These are phyloP conservation scores for Catagonus wagneri DNA, from an alignment of 2,113 vertebrate genomes.

Conservation along the genomic window DNA sequence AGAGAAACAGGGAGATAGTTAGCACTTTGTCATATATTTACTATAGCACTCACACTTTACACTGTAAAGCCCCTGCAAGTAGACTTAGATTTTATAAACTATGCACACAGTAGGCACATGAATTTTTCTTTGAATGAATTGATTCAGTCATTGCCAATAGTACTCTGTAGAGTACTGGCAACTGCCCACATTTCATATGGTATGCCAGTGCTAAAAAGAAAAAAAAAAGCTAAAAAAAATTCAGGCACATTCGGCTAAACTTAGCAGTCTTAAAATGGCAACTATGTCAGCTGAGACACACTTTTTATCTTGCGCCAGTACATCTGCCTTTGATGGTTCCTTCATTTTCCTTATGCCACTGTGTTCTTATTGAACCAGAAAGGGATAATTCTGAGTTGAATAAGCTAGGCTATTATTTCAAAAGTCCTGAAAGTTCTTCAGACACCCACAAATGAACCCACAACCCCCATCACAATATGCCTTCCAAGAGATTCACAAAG, in stretches of 20 bases:
- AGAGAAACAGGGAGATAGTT: neutral
- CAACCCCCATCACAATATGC: neutral
- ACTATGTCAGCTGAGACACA: conserved; percentile 69
- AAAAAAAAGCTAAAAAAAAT: conserved; percentile 21
- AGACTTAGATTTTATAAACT: conserved; percentile 37
- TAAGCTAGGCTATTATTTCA: conserved; percentile 4
- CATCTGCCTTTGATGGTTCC: conserved; percentile 68
- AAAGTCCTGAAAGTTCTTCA: neutral
- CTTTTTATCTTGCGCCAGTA: conserved; percentile 73
- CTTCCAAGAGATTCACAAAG: neutral
- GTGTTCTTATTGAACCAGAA: conserved; percentile 29
- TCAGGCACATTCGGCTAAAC: conserved; percentile 63
- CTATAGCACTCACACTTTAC: neutral
- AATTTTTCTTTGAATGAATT: conserved; percentile 72
- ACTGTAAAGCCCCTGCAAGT: neutral
- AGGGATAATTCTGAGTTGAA: conserved; percentile 15
- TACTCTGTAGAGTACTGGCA: conserved; percentile 72
- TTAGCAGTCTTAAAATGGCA: conserved; percentile 77
- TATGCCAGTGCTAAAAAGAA: conserved; percentile 66
- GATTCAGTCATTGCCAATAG: conserved; percentile 75
- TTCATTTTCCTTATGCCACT: conserved; percentile 64
- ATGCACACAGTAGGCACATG: conserved; percentile 66
- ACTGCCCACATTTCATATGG: conserved; percentile 78
- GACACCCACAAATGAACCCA: neutral
- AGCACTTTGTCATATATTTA: neutral